phyloP scores from a whole-genome alignment of 1,140 invertebrate species.

The Diploscapter pachys region DNA sequence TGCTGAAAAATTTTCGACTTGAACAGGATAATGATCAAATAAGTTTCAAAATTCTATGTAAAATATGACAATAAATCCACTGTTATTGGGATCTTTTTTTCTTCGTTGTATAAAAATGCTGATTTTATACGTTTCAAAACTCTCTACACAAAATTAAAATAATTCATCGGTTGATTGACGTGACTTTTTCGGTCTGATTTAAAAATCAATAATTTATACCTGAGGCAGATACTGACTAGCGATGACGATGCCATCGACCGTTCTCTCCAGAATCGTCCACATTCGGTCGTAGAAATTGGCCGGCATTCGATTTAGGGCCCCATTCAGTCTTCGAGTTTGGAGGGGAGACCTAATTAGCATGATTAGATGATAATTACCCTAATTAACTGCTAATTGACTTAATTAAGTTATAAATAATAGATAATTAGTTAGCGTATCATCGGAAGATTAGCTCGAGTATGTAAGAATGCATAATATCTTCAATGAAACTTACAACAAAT shows the following conservation, averaged over 20 bases:
- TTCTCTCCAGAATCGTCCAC: constrained; percentile 85
- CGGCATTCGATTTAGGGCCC: constrained; percentile 88
- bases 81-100: too few species aligned
- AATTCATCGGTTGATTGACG: too few species aligned
- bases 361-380: constrained; percentile 2
- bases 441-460: not conserved
- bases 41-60: too few species aligned
- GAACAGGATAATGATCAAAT: too few species aligned
- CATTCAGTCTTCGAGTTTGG: constrained; percentile 83
- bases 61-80: too few species aligned
- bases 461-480: constrained; percentile 2
- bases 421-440: not conserved
- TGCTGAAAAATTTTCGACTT: constrained; percentile 66
- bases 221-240: constrained; percentile 75
- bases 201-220: constrained; percentile 41
- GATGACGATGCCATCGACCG: constrained; percentile 77
- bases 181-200: too few species aligned
- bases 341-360: constrained; percentile 61
- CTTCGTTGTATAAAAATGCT: too few species aligned
- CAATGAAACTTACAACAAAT: constrained; percentile 52
- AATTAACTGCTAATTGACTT: not conserved
- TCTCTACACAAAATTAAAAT: too few species aligned
- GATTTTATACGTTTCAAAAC: too few species aligned
- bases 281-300: constrained; percentile 88
- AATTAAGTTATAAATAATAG: constrained; percentile 3